Percentiles rank a stretch among this genome's conserved stretches.
Conservation (phyloP, 2,113 vertebrate species). For the Salvelinus fontinalis region DNA sequence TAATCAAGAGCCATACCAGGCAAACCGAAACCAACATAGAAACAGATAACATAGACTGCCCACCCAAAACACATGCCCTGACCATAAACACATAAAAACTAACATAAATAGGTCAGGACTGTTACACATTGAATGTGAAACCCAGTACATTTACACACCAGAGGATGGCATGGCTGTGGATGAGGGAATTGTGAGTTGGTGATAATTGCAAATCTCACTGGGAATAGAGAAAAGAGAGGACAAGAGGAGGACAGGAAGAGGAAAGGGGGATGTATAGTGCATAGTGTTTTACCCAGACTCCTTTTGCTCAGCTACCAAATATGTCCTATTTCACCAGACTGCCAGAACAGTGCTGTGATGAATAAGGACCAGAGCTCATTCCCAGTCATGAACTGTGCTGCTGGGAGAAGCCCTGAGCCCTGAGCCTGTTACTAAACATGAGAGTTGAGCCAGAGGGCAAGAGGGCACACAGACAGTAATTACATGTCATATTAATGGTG, state of each 20-base stretch:
- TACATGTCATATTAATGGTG: constrained; percentile 43
- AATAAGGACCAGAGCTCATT: too few species aligned
- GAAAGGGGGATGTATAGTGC: constrained; percentile 19
- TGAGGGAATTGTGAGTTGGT: constrained; percentile 32
- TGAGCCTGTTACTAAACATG: background rate
- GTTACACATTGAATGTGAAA: constrained; percentile 87
- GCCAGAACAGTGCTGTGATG: too few species aligned
- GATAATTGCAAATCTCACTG: constrained; percentile 42
- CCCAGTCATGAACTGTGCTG: background rate
- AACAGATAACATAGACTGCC: too few species aligned
- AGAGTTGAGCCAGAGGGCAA: background rate
- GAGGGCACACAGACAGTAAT: constrained; percentile 1
- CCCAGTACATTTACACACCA: constrained; percentile 82
- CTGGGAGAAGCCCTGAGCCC: background rate
- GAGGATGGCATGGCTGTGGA: constrained; percentile 40
- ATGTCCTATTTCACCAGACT: too few species aligned
- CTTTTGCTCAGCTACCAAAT: too few species aligned
- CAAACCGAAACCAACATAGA: too few species aligned
- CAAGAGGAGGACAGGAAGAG: background rate
- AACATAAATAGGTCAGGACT: too few species aligned
- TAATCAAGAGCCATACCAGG: too few species aligned
- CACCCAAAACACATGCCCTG: too few species aligned
- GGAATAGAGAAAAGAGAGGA: constrained; percentile 49
- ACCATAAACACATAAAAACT: too few species aligned
- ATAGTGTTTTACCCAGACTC: background rate